These are phyloP conservation scores for Scaptomyza tumidula DNA, from an alignment of 2,888 invertebrate genomes.

Conservation along the genomic window DNA sequence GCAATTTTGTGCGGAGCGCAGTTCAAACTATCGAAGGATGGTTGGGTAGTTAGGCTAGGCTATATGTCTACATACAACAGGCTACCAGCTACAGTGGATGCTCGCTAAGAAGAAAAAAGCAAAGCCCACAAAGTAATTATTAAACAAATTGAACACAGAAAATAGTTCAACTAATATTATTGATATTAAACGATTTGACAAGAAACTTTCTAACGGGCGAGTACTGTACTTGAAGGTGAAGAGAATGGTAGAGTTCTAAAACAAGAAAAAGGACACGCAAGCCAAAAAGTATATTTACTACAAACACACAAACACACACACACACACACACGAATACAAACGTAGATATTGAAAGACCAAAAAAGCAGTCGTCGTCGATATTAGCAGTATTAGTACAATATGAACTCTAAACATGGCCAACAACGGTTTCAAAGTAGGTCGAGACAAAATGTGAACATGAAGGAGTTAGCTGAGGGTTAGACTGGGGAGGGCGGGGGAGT, in stretches of 20 bases:
- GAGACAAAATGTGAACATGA: slow-evolving; percentile 31
- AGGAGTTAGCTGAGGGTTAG: not conserved
- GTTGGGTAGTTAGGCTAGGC: not conserved
- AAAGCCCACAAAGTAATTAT: too few species aligned
- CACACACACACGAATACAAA: not conserved
- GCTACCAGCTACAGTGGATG: not conserved
- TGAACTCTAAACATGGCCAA: slow-evolving; percentile 53
- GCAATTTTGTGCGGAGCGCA: slow-evolving; percentile 60
- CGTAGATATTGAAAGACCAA: not conserved
- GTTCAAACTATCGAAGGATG: slow-evolving; percentile 27
- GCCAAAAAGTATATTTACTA: slow-evolving; percentile 1
- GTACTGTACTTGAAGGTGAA: too few species aligned
- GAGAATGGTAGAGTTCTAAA: too few species aligned
- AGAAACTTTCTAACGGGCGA: too few species aligned
- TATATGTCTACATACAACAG: not conserved
- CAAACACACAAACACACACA: not conserved
- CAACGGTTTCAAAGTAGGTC: slow-evolving; percentile 63
- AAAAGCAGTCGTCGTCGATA: slow-evolving; percentile 14
- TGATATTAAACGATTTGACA: too few species aligned
- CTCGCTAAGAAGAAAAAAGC: not conserved
- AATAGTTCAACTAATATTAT: too few species aligned
- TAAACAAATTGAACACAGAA: too few species aligned
- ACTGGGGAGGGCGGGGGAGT: not conserved
- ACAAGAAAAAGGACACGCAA: not conserved
- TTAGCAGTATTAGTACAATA: slow-evolving; percentile 30